Conservation (phyloP, 2,888 invertebrate genomes). For the Spodoptera exigua region DNA sequence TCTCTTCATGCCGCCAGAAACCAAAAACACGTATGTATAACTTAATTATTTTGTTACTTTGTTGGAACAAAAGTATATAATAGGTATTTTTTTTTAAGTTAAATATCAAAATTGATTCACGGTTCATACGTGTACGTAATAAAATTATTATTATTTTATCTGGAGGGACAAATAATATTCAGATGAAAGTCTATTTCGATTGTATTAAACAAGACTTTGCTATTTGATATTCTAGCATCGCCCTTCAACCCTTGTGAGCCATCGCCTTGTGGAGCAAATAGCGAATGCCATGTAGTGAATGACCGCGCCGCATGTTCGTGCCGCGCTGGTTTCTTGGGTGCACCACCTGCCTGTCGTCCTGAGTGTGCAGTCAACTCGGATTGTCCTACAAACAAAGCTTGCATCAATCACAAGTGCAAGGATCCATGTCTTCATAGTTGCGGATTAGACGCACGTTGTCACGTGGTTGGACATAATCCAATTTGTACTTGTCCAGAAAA, state of each 20-base stretch:
- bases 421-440: slow-evolving; percentile 94
- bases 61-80: too few relatives aligned
- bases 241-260: slow-evolving; percentile 91
- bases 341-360: slow-evolving; percentile 93
- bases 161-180: too few relatives aligned
- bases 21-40: slow-evolving; percentile 87
- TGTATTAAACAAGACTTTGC: background rate
- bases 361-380: slow-evolving; percentile 94
- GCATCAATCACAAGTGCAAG: slow-evolving; percentile 93
- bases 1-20: slow-evolving; percentile 92
- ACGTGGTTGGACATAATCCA: slow-evolving; percentile 94
- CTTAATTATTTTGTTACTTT: too few relatives aligned
- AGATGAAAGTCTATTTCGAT: too few relatives aligned
- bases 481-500: slow-evolving; percentile 92
- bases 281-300: slow-evolving; percentile 92
- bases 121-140: too few relatives aligned
- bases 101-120: too few relatives aligned
- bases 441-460: slow-evolving; percentile 93
- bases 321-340: slow-evolving; percentile 91
- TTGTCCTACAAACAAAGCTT: slow-evolving; percentile 92
- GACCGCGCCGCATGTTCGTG: slow-evolving; percentile 93
- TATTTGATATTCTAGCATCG: slow-evolving; percentile 50
- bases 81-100: too few relatives aligned
- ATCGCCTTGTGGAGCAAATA: slow-evolving; percentile 93
- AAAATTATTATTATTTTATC: too few relatives aligned